These are phyloP conservation scores for Dyspetes luteomarginatus DNA, from an alignment of 2,888 invertebrate species.

Conservation along the genomic window DNA sequence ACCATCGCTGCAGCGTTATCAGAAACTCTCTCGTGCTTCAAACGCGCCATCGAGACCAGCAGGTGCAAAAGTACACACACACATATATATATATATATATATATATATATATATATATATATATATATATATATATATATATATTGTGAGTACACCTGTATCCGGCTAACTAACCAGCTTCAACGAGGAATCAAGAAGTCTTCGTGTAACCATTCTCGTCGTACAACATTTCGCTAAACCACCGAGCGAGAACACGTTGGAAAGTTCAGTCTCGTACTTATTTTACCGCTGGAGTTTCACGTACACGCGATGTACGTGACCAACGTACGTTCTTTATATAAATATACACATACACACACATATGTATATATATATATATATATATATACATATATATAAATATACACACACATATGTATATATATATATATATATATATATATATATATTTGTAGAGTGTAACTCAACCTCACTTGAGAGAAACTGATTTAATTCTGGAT, in stretches of 20 bases:
- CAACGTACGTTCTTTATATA: slow-evolving; percentile 17
- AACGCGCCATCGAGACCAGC: slow-evolving; percentile 29
- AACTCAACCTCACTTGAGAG: no score
- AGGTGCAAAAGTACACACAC: not conserved
- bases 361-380: no score
- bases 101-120: not conserved
- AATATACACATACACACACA: not conserved
- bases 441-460: no score
- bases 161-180: slow-evolving; percentile 60
- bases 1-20: not conserved
- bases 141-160: slow-evolving; percentile 49
- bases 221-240: slow-evolving; percentile 31
- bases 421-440: no score
- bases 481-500: no score
- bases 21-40: slow-evolving; percentile 18
- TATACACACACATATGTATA: no score
- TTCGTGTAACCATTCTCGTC: slow-evolving; percentile 30
- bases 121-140: not conserved
- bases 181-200: slow-evolving; percentile 59
- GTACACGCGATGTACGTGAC: slow-evolving; percentile 40
- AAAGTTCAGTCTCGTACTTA: slow-evolving; percentile 17
- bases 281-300: slow-evolving; percentile 33
- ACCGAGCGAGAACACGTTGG: slow-evolving; percentile 3
- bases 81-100: not conserved
- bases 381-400: no score